These are phyloP conservation scores for Trissolcus japonicus DNA, from an alignment of 2,888 invertebrate genomes.

Conservation along the genomic window DNA sequence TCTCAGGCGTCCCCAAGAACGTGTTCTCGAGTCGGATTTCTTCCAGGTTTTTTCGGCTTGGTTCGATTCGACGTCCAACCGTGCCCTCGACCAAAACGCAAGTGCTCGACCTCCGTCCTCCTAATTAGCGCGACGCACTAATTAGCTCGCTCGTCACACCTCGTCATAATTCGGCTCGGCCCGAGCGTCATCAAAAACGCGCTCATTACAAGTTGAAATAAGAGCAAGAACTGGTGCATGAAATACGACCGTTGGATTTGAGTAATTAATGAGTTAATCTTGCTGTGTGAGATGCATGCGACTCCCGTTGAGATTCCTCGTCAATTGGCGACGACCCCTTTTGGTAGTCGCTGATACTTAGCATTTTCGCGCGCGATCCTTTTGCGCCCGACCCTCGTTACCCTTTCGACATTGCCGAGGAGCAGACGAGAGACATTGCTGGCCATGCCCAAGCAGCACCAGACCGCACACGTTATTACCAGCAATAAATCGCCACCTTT, in stretches of 20 bases:
- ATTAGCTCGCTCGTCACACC: no score
- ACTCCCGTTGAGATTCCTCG: slow-evolving; percentile 42
- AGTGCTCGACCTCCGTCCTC: no score
- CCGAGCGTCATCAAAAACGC: no score
- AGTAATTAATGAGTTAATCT: slow-evolving; percentile 49
- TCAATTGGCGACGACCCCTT: slow-evolving; percentile 31
- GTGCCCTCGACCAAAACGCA: no score
- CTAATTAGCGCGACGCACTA: no score
- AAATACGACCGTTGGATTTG: slow-evolving; percentile 7
- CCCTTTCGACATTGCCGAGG: slow-evolving; percentile 28
- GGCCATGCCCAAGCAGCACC: slow-evolving; percentile 61
- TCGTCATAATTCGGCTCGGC: no score
- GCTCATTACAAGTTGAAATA: no score
- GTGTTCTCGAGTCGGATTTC: no score
- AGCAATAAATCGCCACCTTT: slow-evolving; percentile 75
- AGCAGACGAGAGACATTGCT: slow-evolving; percentile 46
- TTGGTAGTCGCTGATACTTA: slow-evolving; percentile 41
- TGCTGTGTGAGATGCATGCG: slow-evolving; percentile 21
- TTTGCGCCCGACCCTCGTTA: slow-evolving; percentile 8
- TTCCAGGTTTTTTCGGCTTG: no score
- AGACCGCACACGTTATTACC: slow-evolving; percentile 75
- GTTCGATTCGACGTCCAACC: no score
- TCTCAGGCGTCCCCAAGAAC: no score
- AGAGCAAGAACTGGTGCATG: slow-evolving; percentile 14
- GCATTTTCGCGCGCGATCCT: slow-evolving; percentile 28